Evolutionary conservation across 2,888 invertebrate species (phyloP).

Genomic region (Spisula subtruncata): DNA sequence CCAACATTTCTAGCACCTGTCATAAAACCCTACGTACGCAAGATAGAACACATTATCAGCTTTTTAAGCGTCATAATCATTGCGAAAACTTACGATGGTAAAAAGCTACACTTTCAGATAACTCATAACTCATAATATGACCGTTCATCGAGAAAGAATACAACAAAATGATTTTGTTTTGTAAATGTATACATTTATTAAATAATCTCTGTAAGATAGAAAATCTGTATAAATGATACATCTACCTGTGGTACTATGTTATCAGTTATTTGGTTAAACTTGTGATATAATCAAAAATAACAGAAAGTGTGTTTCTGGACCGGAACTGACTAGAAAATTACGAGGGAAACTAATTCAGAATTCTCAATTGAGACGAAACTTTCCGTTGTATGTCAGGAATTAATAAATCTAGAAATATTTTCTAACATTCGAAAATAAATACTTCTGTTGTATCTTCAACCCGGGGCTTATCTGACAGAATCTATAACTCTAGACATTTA

Average conservation of each 20-base stretch:
- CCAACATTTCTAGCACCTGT: neutral
- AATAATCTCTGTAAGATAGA: neutral
- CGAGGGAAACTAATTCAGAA: neutral
- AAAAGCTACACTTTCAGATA: too few relatives aligned
- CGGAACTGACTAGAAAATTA: too few relatives aligned
- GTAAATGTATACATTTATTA: too few relatives aligned
- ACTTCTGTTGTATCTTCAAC: neutral
- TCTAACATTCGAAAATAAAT: neutral
- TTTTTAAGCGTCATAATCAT: neutral
- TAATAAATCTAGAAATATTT: too few relatives aligned
- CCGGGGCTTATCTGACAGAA: too few relatives aligned
- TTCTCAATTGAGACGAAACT: too few relatives aligned
- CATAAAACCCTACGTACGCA: neutral
- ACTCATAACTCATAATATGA: too few relatives aligned
- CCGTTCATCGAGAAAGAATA: too few relatives aligned
- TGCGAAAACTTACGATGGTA: neutral
- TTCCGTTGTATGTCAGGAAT: neutral
- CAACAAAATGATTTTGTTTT: too few relatives aligned
- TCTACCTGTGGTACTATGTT: too few relatives aligned
- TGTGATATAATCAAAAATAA: neutral
- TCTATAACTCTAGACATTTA: too few relatives aligned
- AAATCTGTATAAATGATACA: too few relatives aligned
- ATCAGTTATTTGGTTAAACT: neutral
- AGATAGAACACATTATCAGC: neutral
- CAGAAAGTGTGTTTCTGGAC: neutral